These are phyloP conservation scores for Himalopsyche anomala DNA, from an alignment of 2,888 invertebrate genomes.

Conservation along the genomic window DNA sequence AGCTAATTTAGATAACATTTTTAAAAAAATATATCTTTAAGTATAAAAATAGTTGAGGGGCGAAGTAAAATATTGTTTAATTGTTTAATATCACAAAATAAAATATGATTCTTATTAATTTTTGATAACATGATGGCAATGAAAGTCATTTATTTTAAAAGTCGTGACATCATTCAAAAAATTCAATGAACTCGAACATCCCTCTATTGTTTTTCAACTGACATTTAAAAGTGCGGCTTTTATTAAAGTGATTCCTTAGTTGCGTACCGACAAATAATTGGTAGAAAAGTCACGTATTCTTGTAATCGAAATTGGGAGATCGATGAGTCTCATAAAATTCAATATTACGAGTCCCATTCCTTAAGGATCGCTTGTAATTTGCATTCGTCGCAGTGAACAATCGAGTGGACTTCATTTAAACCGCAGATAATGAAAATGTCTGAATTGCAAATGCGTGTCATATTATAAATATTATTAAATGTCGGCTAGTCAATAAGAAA, in stretches of 20 bases:
- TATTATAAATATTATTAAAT: not conserved
- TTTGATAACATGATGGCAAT: too few species aligned
- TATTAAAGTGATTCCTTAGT: conserved; percentile 15
- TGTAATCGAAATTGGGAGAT: conserved; percentile 12
- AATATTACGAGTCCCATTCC: conserved; percentile 1
- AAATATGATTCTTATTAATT: too few species aligned
- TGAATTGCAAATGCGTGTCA: not conserved
- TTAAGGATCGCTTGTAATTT: not conserved
- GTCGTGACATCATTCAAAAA: too few species aligned
- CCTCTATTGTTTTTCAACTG: conserved; percentile 10
- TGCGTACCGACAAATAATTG: conserved; percentile 5
- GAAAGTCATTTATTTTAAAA: too few species aligned
- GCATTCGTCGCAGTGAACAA: not conserved
- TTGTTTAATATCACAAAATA: too few species aligned
- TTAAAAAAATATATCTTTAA: too few species aligned
- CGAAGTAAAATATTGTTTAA: too few species aligned
- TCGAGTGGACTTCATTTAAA: conserved; percentile 8
- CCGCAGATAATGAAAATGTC: not conserved
- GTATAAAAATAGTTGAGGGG: too few species aligned
- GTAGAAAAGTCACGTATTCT: not conserved
- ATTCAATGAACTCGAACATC: not conserved
- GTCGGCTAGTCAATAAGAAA: not conserved
- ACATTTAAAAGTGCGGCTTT: conserved; percentile 17
- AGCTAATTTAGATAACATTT: too few species aligned
- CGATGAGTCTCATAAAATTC: conserved; percentile 22